Base-by-base conservation (phyloP, 1,140 invertebrate genomes). In the Diploscapter pachys region DNA sequence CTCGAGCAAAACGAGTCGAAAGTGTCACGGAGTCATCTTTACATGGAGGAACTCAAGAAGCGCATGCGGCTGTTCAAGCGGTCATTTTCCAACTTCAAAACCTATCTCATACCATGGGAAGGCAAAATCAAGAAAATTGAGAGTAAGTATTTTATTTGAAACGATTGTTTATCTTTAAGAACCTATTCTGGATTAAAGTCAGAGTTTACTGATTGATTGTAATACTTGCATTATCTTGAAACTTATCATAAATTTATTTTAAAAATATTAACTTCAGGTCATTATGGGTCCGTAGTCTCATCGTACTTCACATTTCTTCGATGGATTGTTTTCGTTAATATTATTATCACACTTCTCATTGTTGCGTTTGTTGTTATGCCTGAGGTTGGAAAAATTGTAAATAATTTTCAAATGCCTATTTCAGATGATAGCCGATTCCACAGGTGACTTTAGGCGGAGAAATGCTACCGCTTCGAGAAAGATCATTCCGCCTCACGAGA, bases 261-360 rank as follows among this genome's bases (percentile, higher is more conserved):
- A 48, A 51, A 55, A 52, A 57, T 8, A 79, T 54, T 61, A 73
- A 49, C 80, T 81, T 59, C 74, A 88, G 88, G 87, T 61, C 95
- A 97, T 87, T 98, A 97, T 83, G 95, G 95, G 5, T 96, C 94
- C 0, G 95, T 94, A 0, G 95, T 98, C 5, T 93, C 95, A 0
- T 97, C 95, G 0, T 98, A 98, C 87, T 98, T 98, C 86, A 93
- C 91, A 6, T 98, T 98, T 86, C 89, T 97, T 0, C 89, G 95
- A 63, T 98, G 95, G 95, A 88, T 98, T 3, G 93, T 97, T 86
- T 96, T 93, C 91, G 91, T 97, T 55, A 97, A 97, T 86, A 89
- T 95, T 57, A 92, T 94, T 73, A 93, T 95, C 78, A 91, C 92
- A 1, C 88, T 91, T 49, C 90, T 92, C 31, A 88, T 96, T 5